Evolutionary conservation across 1,140 invertebrate genomes (phyloP).

Genomic region (Epicauta chinensis): DNA sequence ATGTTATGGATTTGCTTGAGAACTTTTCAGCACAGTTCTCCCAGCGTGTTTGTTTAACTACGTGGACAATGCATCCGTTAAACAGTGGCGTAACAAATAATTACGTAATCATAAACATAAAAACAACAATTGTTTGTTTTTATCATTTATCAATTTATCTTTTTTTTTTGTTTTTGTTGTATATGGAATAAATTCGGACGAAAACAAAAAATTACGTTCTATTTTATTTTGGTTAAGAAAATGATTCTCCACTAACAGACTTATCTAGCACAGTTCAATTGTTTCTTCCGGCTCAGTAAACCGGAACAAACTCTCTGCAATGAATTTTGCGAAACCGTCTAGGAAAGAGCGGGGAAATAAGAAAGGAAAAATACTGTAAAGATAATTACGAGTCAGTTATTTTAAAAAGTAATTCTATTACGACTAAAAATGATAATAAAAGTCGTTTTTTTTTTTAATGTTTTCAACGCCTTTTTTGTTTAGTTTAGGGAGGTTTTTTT

Average conservation of each 20-base stretch:
- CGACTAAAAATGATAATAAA: not conserved
- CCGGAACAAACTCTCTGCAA: slow-evolving; percentile 29
- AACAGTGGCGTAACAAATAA: slow-evolving; percentile 12
- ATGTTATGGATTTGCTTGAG: slow-evolving; percentile 33
- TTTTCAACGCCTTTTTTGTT: no score
- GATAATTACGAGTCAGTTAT: slow-evolving; percentile 12
- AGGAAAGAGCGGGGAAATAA: slow-evolving; percentile 11
- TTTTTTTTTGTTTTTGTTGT: no score
- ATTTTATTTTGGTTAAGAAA: slow-evolving; percentile 12
- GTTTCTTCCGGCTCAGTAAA: slow-evolving; percentile 32
- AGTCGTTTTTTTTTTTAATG: not conserved
- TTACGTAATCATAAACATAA: not conserved
- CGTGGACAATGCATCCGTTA: slow-evolving; percentile 34
- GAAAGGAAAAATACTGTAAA: slow-evolving; percentile 14
- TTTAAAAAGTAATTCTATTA: not conserved
- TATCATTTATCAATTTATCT: no score
- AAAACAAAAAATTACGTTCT: slow-evolving; percentile 8
- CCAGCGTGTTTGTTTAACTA: slow-evolving; percentile 34
- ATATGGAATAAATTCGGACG: not conserved
- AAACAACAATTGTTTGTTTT: no score
- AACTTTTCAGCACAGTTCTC: slow-evolving; percentile 31
- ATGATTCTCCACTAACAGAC: slow-evolving; percentile 11
- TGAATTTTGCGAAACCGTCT: slow-evolving; percentile 20
- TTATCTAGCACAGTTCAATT: slow-evolving; percentile 32
- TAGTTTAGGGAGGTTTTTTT: no score